These are phyloP conservation scores for Melanostoma scalare DNA, from an alignment of 2,888 invertebrate genomes.

Conservation along the genomic window DNA sequence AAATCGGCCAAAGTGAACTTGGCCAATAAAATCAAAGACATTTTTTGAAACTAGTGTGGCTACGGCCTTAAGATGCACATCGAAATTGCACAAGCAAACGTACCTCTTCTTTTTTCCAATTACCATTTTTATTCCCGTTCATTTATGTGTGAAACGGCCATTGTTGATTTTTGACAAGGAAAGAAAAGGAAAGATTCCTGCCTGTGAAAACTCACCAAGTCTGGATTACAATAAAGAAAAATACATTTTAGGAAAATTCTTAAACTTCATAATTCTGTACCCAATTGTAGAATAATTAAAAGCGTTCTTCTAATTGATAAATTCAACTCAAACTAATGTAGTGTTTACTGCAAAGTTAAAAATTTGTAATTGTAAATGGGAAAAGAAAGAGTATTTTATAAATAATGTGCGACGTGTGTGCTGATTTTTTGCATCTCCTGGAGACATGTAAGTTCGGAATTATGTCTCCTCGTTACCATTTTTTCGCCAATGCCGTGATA, in stretches of 20 bases:
- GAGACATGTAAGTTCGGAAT: constrained; percentile 87
- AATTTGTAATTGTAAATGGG: constrained; percentile 68
- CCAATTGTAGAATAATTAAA: constrained; percentile 43
- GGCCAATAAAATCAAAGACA: no score
- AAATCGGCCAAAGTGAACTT: no score
- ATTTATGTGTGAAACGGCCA: constrained; percentile 72
- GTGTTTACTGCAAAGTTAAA: constrained; percentile 58
- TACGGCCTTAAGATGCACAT: no score
- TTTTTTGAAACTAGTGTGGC: no score
- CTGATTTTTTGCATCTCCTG: constrained; percentile 95
- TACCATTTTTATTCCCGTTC: constrained; percentile 54
- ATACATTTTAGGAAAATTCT: constrained; percentile 59
- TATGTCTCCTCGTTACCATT: not conserved
- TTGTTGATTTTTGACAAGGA: constrained; percentile 74
- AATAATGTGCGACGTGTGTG: constrained; percentile 96
- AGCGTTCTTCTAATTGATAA: constrained; percentile 53
- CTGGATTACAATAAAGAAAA: constrained; percentile 66
- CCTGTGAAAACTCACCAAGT: constrained; percentile 66
- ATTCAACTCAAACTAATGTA: constrained; percentile 51
- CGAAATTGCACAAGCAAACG: constrained; percentile 37
- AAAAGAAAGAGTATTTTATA: constrained; percentile 65
- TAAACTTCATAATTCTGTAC: constrained; percentile 35
- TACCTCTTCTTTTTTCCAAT: constrained; percentile 22
- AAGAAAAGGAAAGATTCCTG: constrained; percentile 73
- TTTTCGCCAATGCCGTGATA: constrained; percentile 13